These are phyloP conservation scores for Drosophila limbata DNA, from an alignment of 2,888 invertebrate genomes.

Conservation along the genomic window DNA sequence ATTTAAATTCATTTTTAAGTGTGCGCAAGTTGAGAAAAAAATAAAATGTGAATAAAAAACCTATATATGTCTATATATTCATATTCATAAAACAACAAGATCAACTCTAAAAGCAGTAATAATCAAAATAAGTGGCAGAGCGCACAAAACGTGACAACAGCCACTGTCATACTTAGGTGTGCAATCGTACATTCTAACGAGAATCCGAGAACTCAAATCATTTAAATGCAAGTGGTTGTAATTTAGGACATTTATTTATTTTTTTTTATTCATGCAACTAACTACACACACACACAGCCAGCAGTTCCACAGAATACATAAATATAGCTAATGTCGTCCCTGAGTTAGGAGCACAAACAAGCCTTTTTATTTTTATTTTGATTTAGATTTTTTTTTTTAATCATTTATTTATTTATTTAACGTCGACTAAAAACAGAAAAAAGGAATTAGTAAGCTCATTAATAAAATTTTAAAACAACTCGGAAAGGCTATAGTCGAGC, in stretches of 20 bases:
- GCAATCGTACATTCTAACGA: conserved; percentile 1
- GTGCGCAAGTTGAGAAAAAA: conserved; percentile 67
- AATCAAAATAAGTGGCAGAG: conserved; percentile 5
- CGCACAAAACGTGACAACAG: conserved; percentile 17
- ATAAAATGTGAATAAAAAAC: conserved; percentile 24
- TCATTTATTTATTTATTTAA: too few relatives aligned
- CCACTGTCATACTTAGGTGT: conserved; percentile 23
- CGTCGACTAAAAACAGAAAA: too few relatives aligned
- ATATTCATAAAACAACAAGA: conserved; percentile 6
- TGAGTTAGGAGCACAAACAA: too few relatives aligned
- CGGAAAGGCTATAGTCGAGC: too few relatives aligned
- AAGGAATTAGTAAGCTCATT: too few relatives aligned
- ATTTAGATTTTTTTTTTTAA: too few relatives aligned
- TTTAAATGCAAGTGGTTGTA: conserved; percentile 45
- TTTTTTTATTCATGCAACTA: conserved; percentile 46
- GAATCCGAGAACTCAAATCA: conserved; percentile 39
- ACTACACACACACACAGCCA: conserved; percentile 10
- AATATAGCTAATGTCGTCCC: too few relatives aligned
- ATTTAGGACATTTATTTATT: conserved; percentile 47
- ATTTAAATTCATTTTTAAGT: conserved; percentile 82
- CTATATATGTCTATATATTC: conserved; percentile 15
- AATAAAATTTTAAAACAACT: too few relatives aligned
- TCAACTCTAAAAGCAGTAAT: not conserved
- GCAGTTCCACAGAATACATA: not conserved
- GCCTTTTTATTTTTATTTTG: too few relatives aligned